Percentiles rank a stretch among this genome's conserved stretches.
Conservation (phyloP, 2,113 vertebrate species). For the Empidonax alnorum region DNA sequence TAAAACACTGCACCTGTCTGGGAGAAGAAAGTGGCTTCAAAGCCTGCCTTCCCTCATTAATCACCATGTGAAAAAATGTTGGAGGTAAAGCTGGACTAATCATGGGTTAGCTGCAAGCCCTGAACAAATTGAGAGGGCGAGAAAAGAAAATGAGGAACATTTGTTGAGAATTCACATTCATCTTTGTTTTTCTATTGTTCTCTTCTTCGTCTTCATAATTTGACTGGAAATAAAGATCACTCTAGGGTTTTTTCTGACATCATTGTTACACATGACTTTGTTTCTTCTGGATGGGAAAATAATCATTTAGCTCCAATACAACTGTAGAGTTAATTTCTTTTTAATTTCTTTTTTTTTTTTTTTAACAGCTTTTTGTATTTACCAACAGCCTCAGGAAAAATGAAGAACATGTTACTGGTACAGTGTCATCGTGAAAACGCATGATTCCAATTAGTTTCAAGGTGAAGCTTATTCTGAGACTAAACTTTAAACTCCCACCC, state of each 20-base stretch:
- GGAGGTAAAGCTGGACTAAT: slow-evolving; percentile 18
- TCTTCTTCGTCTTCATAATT: background rate
- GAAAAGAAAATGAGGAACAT: slow-evolving; percentile 16
- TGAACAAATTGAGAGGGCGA: background rate
- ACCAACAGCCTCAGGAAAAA: background rate
- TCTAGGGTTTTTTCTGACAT: background rate
- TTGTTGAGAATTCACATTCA: background rate
- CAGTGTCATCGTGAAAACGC: background rate
- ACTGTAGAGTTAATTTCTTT: background rate
- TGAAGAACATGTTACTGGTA: background rate
- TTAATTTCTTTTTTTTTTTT: background rate
- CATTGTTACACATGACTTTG: background rate
- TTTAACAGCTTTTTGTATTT: background rate
- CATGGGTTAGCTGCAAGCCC: background rate
- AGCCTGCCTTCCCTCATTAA: slow-evolving; percentile 73
- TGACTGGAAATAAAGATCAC: slow-evolving; percentile 1
- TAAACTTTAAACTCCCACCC: background rate
- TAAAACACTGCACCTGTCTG: slow-evolving; percentile 82
- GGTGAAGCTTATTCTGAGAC: background rate
- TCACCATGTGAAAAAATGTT: slow-evolving; percentile 51
- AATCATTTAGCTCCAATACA: background rate
- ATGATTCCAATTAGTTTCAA: background rate
- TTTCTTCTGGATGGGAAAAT: background rate
- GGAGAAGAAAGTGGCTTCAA: slow-evolving; percentile 73
- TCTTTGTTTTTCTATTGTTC: slow-evolving; percentile 7